Evolutionary conservation across 2,888 invertebrate genomes (phyloP), one percentile per base, ranked within the genome.

Genomic region (Lepidocyrtoides sp.): DNA sequence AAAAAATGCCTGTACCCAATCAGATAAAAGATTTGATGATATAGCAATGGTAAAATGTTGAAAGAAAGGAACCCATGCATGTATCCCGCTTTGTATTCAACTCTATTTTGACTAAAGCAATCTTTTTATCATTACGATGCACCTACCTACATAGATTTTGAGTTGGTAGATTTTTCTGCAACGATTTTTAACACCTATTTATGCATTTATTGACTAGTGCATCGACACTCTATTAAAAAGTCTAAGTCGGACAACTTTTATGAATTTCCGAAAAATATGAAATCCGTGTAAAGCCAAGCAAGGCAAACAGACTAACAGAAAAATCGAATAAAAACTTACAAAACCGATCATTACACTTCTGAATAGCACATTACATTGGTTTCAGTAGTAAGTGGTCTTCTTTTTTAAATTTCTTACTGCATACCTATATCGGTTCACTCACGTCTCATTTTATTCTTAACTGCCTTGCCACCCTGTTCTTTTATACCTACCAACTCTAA

Each of bases 351-450:
- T 26, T 29, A 14, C 0, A 1, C 23, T 5, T 29, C 72, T 72
- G 72, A 48, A 26, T 2, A 44, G 48, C 26, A 36, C 72, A 41
- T 41, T 36, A 17, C 5, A 14, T n/a, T 12, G 26, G 44, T 75
- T 75, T 75, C 75, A 23, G 75, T 75, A 75, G 75, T 26, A 48
- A 75, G 23, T 75, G 48, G 48, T 48, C 75, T 1, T 75, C 75
- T 69, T 23, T 51, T 8, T 20, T 23, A 48, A 75, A 75, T 48
- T 48, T 82, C 66, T 89, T 89, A 66, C 82, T 57, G 20, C n/a
- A n/a, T n/a, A n/a, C n/a, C n/a, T n/a, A n/a, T n/a, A n/a, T 89
- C 81, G 54, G 82, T 54, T 41, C 81, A 60, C 83, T 89, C 89
- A 89, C 89, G 89, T 72, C 72, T 81, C 26, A 69, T 69, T 84